Conservation (phyloP, 2,113 vertebrate species). For the Perccottus glenii region DNA sequence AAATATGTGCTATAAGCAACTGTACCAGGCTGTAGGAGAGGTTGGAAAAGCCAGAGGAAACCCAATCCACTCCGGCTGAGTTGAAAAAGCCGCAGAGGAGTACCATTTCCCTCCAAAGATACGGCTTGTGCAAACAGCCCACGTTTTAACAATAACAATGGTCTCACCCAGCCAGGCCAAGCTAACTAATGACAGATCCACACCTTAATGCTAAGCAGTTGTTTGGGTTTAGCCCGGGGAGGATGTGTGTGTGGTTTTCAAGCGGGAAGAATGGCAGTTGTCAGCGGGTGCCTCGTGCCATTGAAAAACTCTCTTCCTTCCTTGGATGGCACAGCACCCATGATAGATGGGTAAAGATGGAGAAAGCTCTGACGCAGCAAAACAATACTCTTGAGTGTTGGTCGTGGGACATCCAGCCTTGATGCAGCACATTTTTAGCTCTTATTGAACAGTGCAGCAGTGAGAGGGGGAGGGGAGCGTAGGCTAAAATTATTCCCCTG, state of each 20-base stretch:
- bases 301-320: slow-evolving; percentile 58
- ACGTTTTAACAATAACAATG: slow-evolving; percentile 74
- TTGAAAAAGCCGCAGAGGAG: slow-evolving; percentile 70
- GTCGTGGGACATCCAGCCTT: slow-evolving; percentile 46
- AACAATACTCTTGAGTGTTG: slow-evolving; percentile 50
- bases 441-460: slow-evolving; percentile 63
- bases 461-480: slow-evolving; percentile 1
- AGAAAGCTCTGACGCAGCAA: slow-evolving; percentile 72
- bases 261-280: slow-evolving; percentile 46
- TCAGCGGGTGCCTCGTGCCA: slow-evolving; percentile 75
- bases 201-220: slow-evolving; percentile 77
- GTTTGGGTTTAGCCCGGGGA: slow-evolving; percentile 63
- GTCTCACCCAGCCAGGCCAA: slow-evolving; percentile 67
- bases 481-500: slow-evolving; percentile 18
- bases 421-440: slow-evolving; percentile 70
- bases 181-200: slow-evolving; percentile 80
- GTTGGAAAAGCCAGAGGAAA: slow-evolving; percentile 56
- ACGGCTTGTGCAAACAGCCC: slow-evolving; percentile 76
- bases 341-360: slow-evolving; percentile 27
- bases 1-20: slow-evolving; percentile 62
- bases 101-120: slow-evolving; percentile 71
- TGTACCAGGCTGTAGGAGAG: slow-evolving; percentile 21
- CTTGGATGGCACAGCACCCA: slow-evolving; percentile 38
- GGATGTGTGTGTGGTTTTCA: slow-evolving; percentile 19
- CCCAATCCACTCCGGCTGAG: slow-evolving; percentile 55